A percentile compares a stretch with the other conserved stretches of the same genome.
Conservation (phyloP, 2,797 vertebrate genomes). For the Helicolenus hilgendorfi region DNA sequence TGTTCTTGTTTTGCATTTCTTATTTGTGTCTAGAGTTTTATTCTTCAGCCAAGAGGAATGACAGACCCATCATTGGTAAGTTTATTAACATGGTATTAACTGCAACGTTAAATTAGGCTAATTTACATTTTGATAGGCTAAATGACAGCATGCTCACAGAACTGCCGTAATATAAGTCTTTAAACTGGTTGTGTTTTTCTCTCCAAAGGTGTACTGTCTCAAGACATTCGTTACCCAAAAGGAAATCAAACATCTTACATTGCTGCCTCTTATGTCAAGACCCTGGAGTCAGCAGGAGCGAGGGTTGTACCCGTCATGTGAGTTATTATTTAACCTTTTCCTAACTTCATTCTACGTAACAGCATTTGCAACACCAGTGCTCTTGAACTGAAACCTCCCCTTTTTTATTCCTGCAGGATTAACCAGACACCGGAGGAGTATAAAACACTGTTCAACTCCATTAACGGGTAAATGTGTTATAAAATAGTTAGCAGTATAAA, state of each 20-base stretch:
- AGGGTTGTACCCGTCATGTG: conserved; percentile 95
- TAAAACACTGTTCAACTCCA: conserved; percentile 90
- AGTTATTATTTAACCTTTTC: conserved; percentile 1
- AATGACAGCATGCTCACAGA: background rate
- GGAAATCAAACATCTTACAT: conserved; percentile 88
- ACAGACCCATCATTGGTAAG: conserved; percentile 85
- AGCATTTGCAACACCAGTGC: background rate
- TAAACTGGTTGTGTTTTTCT: background rate
- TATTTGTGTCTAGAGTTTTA: background rate
- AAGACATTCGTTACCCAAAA: conserved; percentile 77
- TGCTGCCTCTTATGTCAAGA: conserved; percentile 97
- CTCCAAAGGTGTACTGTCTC: conserved; percentile 92
- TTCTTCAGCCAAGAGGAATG: conserved; percentile 54
- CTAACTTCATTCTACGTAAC: background rate
- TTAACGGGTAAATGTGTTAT: conserved; percentile 92
- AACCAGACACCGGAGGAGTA: conserved; percentile 90
- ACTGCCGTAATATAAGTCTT: too few species aligned
- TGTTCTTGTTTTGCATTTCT: background rate
- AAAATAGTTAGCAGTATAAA: background rate
- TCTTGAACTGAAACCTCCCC: background rate
- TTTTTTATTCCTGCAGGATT: conserved; percentile 82
- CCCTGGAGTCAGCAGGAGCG: conserved; percentile 94
- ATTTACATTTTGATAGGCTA: background rate
- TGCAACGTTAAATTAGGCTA: background rate
- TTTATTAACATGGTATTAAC: background rate